Percentiles rank a stretch among this genome's conserved stretches.
Evolutionary conservation across 2,888 invertebrate genomes (phyloP).

Genomic region (Aphrophora alni): DNA sequence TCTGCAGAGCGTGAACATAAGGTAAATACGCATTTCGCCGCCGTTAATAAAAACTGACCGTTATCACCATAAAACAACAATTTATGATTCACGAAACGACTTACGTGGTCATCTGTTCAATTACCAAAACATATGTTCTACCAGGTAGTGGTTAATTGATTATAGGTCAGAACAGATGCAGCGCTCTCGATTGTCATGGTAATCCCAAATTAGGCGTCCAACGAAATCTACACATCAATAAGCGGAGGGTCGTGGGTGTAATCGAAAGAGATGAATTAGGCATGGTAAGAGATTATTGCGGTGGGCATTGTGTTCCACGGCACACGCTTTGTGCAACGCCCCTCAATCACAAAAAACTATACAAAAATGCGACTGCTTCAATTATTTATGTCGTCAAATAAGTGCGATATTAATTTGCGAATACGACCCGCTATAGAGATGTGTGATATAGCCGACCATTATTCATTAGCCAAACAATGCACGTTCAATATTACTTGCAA

Average conservation of each 20-base stretch:
- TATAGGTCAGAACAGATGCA: neutral
- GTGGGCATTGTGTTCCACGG: neutral
- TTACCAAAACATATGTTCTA: neutral
- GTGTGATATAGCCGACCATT: constrained; percentile 12
- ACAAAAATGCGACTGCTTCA: constrained; percentile 4
- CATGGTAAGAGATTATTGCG: constrained; percentile 8
- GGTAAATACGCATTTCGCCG: too few relatives aligned
- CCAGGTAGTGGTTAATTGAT: too few relatives aligned
- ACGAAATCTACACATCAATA: constrained; percentile 10
- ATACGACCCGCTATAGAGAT: neutral
- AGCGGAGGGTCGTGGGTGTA: constrained; percentile 4
- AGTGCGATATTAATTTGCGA: constrained; percentile 23
- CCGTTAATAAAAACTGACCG: too few relatives aligned
- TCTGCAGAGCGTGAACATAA: too few relatives aligned
- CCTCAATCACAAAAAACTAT: neutral
- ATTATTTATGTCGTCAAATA: constrained; percentile 26
- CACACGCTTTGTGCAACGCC: neutral
- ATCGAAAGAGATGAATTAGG: constrained; percentile 34
- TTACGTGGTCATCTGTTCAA: neutral
- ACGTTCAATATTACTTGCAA: neutral
- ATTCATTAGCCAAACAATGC: neutral
- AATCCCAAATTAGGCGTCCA: neutral
- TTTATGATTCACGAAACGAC: neutral
- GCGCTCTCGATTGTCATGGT: constrained; percentile 11
- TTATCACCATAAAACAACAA: too few relatives aligned